Conservation (phyloP, 2,113 vertebrate genomes). For the Gorilla gorilla region DNA sequence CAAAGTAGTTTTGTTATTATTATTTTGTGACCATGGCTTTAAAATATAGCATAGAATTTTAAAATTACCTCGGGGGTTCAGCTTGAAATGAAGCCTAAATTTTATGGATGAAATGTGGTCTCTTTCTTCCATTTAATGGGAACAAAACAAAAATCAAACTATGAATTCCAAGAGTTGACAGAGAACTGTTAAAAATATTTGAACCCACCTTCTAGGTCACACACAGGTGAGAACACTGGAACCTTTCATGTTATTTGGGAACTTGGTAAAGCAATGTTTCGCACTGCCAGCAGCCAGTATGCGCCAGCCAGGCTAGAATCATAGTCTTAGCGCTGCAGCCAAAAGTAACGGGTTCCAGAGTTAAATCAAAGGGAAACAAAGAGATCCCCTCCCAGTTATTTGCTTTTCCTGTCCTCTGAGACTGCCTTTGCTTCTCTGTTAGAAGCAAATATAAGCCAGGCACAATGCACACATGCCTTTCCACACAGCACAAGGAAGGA, state of each 20-base stretch:
- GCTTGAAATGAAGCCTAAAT: slow-evolving; percentile 9
- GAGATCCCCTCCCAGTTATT: neutral
- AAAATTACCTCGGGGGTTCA: neutral
- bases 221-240: neutral
- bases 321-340: neutral
- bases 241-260: neutral
- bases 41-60: neutral
- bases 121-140: neutral
- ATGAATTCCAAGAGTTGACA: neutral
- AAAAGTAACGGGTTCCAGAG: neutral
- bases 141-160: slow-evolving; percentile 28
- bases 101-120: neutral
- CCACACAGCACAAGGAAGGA: neutral
- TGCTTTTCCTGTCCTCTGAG: neutral
- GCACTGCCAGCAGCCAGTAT: neutral
- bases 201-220: neutral
- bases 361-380: neutral
- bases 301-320: neutral
- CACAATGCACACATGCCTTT: neutral
- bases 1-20: neutral
- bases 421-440: neutral
- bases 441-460: neutral
- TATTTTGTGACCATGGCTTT: slow-evolving; percentile 11
- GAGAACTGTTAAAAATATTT: neutral
- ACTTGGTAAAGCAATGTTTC: neutral